Evolutionary conservation across 2,797 vertebrate genomes (phyloP), one percentile per base, ranked within the genome.

Genomic region (Sorex maritimensis): DNA sequence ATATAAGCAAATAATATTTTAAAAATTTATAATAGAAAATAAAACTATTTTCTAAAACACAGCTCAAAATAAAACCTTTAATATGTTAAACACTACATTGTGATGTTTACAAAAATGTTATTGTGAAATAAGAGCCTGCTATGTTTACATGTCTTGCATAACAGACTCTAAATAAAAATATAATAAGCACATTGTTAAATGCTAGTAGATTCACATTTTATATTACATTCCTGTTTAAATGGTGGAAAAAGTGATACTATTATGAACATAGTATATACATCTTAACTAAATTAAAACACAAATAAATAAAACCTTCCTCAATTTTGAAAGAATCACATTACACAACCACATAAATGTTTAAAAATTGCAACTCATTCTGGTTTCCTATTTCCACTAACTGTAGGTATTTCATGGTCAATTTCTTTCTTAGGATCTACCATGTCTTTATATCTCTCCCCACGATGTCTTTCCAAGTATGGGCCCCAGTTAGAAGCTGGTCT

Each of bases 401-500:
- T 98, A 28, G 98, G 96, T 77, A 98, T 98, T 95, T 98, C 98
- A 0, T 97, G 55, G 26, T 98, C 97, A 34, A 34, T 90, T 12
- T 96, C 75, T 82, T 94, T 98, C 68, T 74, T 74, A 11, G 93
- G 63, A 44, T 97, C 97, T 1, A 73, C 44, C 41, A 98, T 63
- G 7, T 97, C 88, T 88, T 98, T 96, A 95, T 99, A 99, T 72
- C 98, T 98, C 28, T 99, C 98, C 11, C 98, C 98, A 79, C 98
- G 98, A 95, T 99, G 98, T 55, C 96, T 10, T 13, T 98, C 98
- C 96, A 99, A 97, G 94, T 98, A 99, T 2, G 99, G 99, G 23
- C 99, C 99, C 99, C 99, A 99, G 49, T 98, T 98, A 55, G 98
- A 93, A 87, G 98, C 93, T 1, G 99, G 99, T 49, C 93, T 98